These are phyloP conservation scores for Hydrolagus colliei DNA, from an alignment of 2,797 vertebrate species.

Conservation along the genomic window DNA sequence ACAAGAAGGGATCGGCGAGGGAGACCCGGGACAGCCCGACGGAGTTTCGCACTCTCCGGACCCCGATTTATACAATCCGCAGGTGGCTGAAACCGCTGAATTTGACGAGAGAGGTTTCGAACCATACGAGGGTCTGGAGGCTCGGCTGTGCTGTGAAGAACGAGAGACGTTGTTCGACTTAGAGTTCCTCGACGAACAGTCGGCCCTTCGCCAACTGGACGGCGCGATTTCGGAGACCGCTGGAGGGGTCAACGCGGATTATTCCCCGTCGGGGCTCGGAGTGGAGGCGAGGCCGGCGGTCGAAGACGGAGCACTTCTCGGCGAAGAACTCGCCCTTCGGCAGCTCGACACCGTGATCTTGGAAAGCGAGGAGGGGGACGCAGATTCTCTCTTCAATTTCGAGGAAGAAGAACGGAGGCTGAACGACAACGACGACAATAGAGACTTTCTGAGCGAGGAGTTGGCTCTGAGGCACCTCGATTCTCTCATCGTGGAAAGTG, in stretches of 20 bases:
- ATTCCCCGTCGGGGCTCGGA: too few species aligned
- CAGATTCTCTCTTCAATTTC: not conserved
- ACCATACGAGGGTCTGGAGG: not conserved
- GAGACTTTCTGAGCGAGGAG: conserved; percentile 29
- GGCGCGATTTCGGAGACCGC: not conserved
- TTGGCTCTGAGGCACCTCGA: conserved; percentile 2
- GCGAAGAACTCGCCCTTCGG: not conserved
- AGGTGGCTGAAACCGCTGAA: not conserved
- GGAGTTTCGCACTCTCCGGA: not conserved
- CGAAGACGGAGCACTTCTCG: not conserved
- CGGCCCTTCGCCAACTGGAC: not conserved
- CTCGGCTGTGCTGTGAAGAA: conserved; percentile 42
- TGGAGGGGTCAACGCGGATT: conserved; percentile 41
- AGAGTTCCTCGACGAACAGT: conserved; percentile 37
- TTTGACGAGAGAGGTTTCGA: not conserved
- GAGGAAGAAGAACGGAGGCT: not conserved
- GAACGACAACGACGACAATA: not conserved
- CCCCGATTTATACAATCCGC: not conserved
- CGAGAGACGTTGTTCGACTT: conserved; percentile 58
- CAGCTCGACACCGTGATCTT: not conserved
- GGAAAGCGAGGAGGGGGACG: not conserved
- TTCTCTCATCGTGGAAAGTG: conserved; percentile 18
- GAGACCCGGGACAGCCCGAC: not conserved
- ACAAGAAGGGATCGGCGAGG: conserved; percentile 28
- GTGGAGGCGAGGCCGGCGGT: too few species aligned